These are phyloP conservation scores for Phyllotreta striolata DNA, from an alignment of 2,888 invertebrate species.

Conservation along the genomic window DNA sequence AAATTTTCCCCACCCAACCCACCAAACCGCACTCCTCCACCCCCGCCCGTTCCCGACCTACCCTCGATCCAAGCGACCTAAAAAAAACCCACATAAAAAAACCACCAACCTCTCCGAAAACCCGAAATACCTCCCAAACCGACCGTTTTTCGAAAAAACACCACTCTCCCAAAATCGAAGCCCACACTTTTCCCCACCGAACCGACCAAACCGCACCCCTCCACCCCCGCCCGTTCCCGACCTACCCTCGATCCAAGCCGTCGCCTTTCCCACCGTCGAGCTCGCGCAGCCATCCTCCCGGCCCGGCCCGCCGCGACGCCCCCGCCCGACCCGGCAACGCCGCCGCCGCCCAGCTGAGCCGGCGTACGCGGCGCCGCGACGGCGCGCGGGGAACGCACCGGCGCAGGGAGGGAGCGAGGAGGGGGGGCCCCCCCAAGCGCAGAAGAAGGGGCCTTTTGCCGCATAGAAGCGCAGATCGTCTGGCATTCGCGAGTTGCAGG, in stretches of 20 bases:
- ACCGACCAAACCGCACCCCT: neutral
- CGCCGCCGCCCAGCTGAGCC: constrained; percentile 40
- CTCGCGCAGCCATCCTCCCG: constrained; percentile 1
- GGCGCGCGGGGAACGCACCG: too few relatives aligned
- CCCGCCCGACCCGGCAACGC: constrained; percentile 25
- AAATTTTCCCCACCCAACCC: too few relatives aligned
- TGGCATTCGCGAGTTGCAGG: constrained; percentile 58
- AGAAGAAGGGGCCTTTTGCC: constrained; percentile 49
- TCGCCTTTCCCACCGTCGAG: too few relatives aligned
- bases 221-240: neutral
- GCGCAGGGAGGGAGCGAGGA: constrained; percentile 31
- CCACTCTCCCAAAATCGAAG: too few relatives aligned
- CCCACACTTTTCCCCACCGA: too few relatives aligned
- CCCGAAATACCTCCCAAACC: too few relatives aligned
- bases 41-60: neutral
- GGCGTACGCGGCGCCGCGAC: too few relatives aligned
- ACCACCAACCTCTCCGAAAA: constrained; percentile 1
- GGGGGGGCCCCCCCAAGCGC: constrained; percentile 40
- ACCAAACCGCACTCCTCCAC: neutral
- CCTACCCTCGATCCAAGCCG: constrained; percentile 5
- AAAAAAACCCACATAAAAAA: too few relatives aligned
- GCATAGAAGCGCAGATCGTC: constrained; percentile 60
- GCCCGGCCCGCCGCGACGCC: neutral
- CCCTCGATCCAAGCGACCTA: too few relatives aligned
- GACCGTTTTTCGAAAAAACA: too few relatives aligned